Evolutionary conservation across 2,888 invertebrate genomes (phyloP).

Genomic region (Ecliptopera silaceata): DNA sequence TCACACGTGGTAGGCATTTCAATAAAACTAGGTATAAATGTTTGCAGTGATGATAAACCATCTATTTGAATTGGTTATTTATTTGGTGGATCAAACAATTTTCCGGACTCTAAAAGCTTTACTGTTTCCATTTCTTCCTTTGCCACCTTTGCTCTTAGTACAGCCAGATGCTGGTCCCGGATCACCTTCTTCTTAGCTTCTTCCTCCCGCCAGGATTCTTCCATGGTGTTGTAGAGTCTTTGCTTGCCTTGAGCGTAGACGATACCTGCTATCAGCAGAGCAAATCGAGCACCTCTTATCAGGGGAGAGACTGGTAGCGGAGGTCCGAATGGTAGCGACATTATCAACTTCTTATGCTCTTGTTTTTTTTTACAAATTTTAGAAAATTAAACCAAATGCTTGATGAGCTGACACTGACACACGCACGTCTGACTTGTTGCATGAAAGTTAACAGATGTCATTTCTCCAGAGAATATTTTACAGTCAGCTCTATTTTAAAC

Average conservation of each 20-base stretch:
- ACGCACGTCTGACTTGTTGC: too few relatives aligned
- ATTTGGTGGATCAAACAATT: conserved; percentile 50
- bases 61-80: neutral
- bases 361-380: neutral
- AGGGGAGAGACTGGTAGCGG: conserved; percentile 70
- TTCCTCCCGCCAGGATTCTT: conserved; percentile 51
- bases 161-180: conserved; percentile 57
- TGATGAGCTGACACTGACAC: too few relatives aligned
- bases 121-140: conserved; percentile 58
- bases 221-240: conserved; percentile 52
- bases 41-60: neutral
- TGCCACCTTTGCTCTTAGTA: conserved; percentile 56
- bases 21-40: neutral
- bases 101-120: conserved; percentile 59
- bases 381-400: too few relatives aligned
- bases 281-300: conserved; percentile 64
- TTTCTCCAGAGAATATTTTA: too few relatives aligned
- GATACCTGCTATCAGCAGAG: conserved; percentile 63
- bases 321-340: conserved; percentile 61
- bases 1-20: neutral
- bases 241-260: conserved; percentile 64
- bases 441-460: too few relatives aligned
- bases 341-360: conserved; percentile 25
- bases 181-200: conserved; percentile 60
- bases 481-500: too few relatives aligned